Base-by-base conservation (phyloP, 64 coral and sea anemone genomes). In the Trachythela sp. region DNA sequence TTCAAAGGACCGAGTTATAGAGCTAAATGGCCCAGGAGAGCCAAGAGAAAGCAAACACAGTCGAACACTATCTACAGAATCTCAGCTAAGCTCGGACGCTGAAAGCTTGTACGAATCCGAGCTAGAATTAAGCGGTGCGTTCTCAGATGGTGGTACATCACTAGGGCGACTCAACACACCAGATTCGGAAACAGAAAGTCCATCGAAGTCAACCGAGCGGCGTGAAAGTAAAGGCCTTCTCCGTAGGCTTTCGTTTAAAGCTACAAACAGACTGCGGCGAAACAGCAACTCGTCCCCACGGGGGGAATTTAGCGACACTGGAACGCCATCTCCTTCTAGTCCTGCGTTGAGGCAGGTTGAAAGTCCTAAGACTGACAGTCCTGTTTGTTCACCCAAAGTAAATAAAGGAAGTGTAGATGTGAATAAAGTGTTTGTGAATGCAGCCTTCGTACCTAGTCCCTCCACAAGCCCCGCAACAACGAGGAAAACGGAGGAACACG, bases 261-360 rank as follows among this genome's bases (percentile, higher is more conserved):
- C 75, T 17, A 37, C 31, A 18, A 37, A 35, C 10, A 35, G 14
- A 2, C 37, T 80, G 1, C 75, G 75, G 13, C 9, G 75, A 22
- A 80, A 80, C 33, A 80, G 75, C 75, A 80, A 80, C 15, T 80
- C 75, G 35, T 80, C 75, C 20, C 75, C 75, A 80, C 75, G 75
- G 14, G 75, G 37, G 0, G 75, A 80, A 34, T 18, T 64, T 10
- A 64, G 56, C 26, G 18, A 39, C 33, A 35, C 75, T 2, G 75
- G 32, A 35, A 4, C 3, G 15, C 20, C 31, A 1, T 15, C 31
- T 9, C 30, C 75, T 39, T 18, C 2, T 22, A 34, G 27, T 13
- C 30, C 75, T 34, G 2, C 75, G 4, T 0, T 13, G 9, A 13
- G 33, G 9, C 31, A 9, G 10, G 37, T 31, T 22, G 59, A 14